Percentiles rank a stretch among this genome's conserved stretches.
Evolutionary conservation across 1,140 invertebrate genomes (phyloP).

Genomic region (Bombus huntii): DNA sequence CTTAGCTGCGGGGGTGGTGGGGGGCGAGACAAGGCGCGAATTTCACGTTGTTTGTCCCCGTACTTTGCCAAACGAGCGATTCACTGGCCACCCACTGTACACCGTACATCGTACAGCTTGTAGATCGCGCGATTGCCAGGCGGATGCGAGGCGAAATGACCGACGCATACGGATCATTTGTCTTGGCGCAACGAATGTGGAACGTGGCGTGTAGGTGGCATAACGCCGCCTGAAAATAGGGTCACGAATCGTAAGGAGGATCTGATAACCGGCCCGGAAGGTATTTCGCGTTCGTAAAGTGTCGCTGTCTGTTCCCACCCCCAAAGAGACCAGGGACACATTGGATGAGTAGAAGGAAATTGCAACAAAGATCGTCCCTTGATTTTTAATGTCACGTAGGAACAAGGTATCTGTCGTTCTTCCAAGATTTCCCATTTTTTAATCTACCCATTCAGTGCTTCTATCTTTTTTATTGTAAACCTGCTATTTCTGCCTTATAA

Average conservation of each 20-base stretch:
- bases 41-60: conserved; percentile 59
- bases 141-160: conserved; percentile 75
- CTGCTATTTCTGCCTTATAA: too few species aligned
- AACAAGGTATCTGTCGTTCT: not conserved
- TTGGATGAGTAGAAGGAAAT: not conserved
- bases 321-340: not conserved
- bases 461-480: too few species aligned
- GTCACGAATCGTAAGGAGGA: conserved; percentile 41
- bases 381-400: not conserved
- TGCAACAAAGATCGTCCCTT: not conserved
- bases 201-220: conserved; percentile 65
- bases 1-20: conserved; percentile 10
- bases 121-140: conserved; percentile 76
- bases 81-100: conserved; percentile 78
- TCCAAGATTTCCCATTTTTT: not conserved
- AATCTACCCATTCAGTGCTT: too few species aligned
- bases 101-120: conserved; percentile 73
- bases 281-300: conserved; percentile 14
- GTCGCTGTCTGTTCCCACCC: not conserved
- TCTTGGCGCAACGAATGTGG: conserved; percentile 66
- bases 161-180: conserved; percentile 73
- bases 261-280: conserved; percentile 41
- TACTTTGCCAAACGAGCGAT: conserved; percentile 62
- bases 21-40: conserved; percentile 45
- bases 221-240: conserved; percentile 45